Conservation (phyloP, 2,888 invertebrate genomes). For the Patella depressa region DNA sequence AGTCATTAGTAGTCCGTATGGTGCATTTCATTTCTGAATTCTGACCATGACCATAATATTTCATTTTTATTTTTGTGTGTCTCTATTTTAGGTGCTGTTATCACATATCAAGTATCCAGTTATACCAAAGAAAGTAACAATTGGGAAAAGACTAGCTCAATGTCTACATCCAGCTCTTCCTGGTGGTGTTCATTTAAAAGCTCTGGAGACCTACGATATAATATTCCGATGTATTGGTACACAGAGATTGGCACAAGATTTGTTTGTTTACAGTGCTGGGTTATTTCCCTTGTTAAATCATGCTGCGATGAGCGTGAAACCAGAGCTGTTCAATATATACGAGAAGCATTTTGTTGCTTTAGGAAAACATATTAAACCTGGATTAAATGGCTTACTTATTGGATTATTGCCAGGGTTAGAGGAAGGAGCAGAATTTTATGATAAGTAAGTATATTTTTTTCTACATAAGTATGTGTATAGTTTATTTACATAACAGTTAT, state of each 20-base stretch:
- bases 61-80: slow-evolving; percentile 8
- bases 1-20: no score
- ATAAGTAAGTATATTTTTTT: slow-evolving; percentile 74
- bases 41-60: not conserved
- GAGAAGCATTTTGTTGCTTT: slow-evolving; percentile 89
- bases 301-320: slow-evolving; percentile 91
- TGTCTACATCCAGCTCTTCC: slow-evolving; percentile 94
- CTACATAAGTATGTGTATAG: no score
- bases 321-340: slow-evolving; percentile 84
- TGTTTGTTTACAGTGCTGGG: slow-evolving; percentile 85
- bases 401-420: slow-evolving; percentile 90
- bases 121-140: slow-evolving; percentile 88
- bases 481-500: no score
- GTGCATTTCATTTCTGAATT: not conserved
- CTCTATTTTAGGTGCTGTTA: slow-evolving; percentile 78
- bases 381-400: slow-evolving; percentile 88
- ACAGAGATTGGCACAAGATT: slow-evolving; percentile 82
- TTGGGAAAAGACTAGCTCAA: slow-evolving; percentile 91
- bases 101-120: slow-evolving; percentile 86
- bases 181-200: slow-evolving; percentile 91
- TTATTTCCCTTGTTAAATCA: slow-evolving; percentile 90
- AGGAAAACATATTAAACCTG: slow-evolving; percentile 82
- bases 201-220: slow-evolving; percentile 90
- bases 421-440: slow-evolving; percentile 86
- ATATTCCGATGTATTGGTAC: slow-evolving; percentile 91